Evolutionary conservation across 2,797 vertebrate genomes (phyloP).

Genomic region (Antrozous pallidus): DNA sequence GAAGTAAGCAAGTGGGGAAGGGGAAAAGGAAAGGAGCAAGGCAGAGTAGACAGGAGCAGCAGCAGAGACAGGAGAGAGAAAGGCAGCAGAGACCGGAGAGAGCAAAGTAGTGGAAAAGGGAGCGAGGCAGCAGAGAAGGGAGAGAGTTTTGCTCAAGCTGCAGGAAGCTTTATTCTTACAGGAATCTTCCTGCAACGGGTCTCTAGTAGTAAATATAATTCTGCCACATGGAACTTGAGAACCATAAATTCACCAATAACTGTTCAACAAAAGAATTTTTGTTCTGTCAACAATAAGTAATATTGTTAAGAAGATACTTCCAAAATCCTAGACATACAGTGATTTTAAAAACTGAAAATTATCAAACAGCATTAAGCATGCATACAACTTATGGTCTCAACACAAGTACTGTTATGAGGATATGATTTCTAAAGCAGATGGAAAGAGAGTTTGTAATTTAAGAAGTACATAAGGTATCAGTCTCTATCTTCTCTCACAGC

Average conservation of each 20-base stretch:
- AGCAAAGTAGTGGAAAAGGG: too few relatives aligned
- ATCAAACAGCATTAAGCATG: slow-evolving; percentile 4
- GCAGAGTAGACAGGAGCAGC: too few relatives aligned
- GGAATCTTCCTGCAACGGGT: too few relatives aligned
- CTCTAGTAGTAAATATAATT: slow-evolving; percentile 1
- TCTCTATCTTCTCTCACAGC: background rate
- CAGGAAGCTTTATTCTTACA: too few relatives aligned
- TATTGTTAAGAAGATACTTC: background rate
- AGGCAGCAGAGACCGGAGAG: too few relatives aligned
- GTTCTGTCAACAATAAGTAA: background rate
- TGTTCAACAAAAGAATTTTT: slow-evolving; percentile 1
- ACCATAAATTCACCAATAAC: background rate
- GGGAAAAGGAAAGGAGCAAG: too few relatives aligned
- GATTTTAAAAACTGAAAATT: background rate
- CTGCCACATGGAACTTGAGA: background rate
- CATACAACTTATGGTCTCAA: background rate
- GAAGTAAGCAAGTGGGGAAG: too few relatives aligned
- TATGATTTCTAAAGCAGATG: slow-evolving; percentile 1
- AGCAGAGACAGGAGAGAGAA: too few relatives aligned
- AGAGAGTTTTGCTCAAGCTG: too few relatives aligned
- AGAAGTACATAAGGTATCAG: background rate
- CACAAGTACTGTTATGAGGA: background rate
- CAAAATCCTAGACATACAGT: background rate
- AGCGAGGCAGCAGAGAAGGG: too few relatives aligned
- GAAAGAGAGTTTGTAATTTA: background rate